A percentile compares a stretch with the other conserved stretches of the same genome.
phyloP scores from a whole-genome alignment of 2,113 vertebrate species.

The Carassius auratus region DNA sequence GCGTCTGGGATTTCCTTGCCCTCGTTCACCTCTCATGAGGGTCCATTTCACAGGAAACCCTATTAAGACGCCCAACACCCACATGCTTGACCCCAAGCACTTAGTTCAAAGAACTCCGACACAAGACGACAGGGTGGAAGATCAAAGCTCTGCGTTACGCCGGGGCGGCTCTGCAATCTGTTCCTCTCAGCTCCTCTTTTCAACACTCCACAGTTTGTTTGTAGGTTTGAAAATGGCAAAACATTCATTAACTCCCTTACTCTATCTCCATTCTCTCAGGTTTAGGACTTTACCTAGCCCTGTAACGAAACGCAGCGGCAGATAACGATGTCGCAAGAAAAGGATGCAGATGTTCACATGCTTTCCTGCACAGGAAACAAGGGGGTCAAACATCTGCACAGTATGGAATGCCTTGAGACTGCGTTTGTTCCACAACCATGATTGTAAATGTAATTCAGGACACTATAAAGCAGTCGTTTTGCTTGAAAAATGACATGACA shows the following conservation, averaged over 20 bases:
- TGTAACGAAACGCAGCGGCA: not conserved
- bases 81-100: slow-evolving; percentile 56
- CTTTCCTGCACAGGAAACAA: slow-evolving; percentile 14
- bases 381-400: slow-evolving; percentile 29
- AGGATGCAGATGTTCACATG: slow-evolving; percentile 37
- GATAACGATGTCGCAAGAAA: slow-evolving; percentile 22
- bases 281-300: slow-evolving; percentile 9
- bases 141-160: slow-evolving; percentile 63
- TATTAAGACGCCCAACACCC: slow-evolving; percentile 32
- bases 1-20: slow-evolving; percentile 28
- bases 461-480: not conserved
- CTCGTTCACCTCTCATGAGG: slow-evolving; percentile 46
- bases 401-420: not conserved
- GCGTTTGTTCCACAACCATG: not conserved
- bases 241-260: slow-evolving; percentile 18
- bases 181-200: slow-evolving; percentile 43
- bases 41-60: slow-evolving; percentile 44
- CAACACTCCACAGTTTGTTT: slow-evolving; percentile 31
- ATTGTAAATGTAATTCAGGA: not conserved
- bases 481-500: too few species aligned
- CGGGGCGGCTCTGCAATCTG: slow-evolving; percentile 41
- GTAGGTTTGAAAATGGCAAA: slow-evolving; percentile 9
- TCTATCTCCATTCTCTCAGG: not conserved
- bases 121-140: slow-evolving; percentile 39
- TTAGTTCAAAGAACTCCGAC: slow-evolving; percentile 65